These are phyloP conservation scores for Rhagoletis zephyria DNA, from an alignment of 1,140 invertebrate species.

Conservation along the genomic window DNA sequence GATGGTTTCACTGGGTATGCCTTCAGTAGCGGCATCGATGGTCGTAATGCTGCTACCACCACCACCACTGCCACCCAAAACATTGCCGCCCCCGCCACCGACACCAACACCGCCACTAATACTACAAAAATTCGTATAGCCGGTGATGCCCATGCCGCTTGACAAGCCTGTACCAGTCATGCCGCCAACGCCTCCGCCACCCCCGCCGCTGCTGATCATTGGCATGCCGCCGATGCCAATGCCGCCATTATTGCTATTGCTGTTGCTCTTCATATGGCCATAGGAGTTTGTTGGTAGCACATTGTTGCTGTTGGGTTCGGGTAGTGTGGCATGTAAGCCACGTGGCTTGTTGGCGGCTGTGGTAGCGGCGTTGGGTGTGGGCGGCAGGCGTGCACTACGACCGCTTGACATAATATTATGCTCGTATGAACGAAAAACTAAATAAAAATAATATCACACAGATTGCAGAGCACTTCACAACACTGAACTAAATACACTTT, in stretches of 20 bases:
- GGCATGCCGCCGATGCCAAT: conserved; percentile 13
- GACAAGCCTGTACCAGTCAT: background rate
- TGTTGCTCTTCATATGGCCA: conserved; percentile 24
- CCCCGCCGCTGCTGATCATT: background rate
- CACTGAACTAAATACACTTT: background rate
- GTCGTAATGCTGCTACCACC: conserved; percentile 54
- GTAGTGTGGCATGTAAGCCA: conserved; percentile 59
- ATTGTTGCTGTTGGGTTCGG: conserved; percentile 70
- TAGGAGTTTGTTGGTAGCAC: conserved; percentile 58
- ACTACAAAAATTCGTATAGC: conserved; percentile 50
- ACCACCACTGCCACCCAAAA: background rate
- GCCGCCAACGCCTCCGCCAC: background rate
- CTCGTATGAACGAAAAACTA: conserved; percentile 20
- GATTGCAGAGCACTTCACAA: background rate
- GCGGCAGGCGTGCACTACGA: conserved; percentile 71
- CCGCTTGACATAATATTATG: conserved; percentile 70
- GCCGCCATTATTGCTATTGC: conserved; percentile 36
- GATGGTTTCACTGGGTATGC: conserved; percentile 68
- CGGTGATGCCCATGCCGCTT: background rate
- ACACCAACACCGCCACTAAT: conserved; percentile 58
- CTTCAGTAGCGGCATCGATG: conserved; percentile 64
- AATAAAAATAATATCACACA: conserved; percentile 29
- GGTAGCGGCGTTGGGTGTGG: conserved; percentile 68
- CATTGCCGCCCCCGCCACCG: conserved; percentile 53
- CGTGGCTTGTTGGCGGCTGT: conserved; percentile 44